Conservation (phyloP, 1,140 invertebrate species). For the Drosophila leontia region DNA sequence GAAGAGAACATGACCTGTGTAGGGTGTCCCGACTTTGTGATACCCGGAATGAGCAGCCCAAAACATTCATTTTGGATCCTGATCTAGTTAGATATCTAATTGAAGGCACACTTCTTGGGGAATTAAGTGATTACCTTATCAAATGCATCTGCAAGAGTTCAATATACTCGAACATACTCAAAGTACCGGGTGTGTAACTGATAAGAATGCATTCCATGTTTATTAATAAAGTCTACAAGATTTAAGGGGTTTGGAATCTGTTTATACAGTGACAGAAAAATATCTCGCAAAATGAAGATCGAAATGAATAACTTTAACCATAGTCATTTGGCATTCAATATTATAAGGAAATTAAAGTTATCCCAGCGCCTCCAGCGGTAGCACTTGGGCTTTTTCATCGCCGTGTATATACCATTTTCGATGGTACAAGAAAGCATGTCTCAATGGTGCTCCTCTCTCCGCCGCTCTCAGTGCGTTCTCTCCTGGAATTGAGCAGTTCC, state of each 20-base stretch:
- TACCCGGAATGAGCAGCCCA: constrained; percentile 6
- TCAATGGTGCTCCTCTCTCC: constrained; percentile 7
- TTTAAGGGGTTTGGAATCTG: constrained; percentile 13
- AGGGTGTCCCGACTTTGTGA: not conserved
- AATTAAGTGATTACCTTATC: not conserved
- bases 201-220: constrained; percentile 23
- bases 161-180: constrained; percentile 12
- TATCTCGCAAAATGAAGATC: not conserved
- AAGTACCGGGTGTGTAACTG: constrained; percentile 9
- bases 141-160: constrained; percentile 2
- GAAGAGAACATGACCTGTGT: not conserved
- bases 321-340: not conserved
- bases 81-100: not conserved
- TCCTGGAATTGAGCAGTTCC: constrained; percentile 25
- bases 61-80: too few relatives aligned
- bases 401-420: constrained; percentile 18
- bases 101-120: not conserved
- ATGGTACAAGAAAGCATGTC: constrained; percentile 21
- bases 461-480: constrained; percentile 17
- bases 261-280: not conserved
- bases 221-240: constrained; percentile 20
- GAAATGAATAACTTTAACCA: not conserved
- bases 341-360: not conserved
- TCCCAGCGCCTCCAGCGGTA: not conserved
- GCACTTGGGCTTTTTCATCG: constrained; percentile 3